Evolutionary conservation across 2,888 invertebrate genomes (phyloP).

Genomic region (Dione juno): DNA sequence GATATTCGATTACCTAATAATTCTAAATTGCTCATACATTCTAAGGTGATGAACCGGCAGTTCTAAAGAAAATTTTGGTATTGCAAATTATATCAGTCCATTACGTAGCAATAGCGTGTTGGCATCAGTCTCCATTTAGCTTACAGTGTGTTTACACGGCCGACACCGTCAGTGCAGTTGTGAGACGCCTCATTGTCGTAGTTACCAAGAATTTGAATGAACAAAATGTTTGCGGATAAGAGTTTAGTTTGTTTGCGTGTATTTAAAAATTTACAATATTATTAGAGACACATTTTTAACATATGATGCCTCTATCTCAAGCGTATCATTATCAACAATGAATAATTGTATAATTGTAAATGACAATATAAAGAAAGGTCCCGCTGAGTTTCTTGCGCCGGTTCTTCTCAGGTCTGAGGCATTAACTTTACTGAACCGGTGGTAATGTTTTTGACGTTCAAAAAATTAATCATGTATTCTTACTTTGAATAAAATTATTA

Average conservation of each 20-base stretch:
- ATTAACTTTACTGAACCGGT: too few relatives aligned
- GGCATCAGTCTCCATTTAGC: constrained; percentile 11
- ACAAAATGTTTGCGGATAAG: background rate
- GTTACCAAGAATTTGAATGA: background rate
- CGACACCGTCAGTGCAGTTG: background rate
- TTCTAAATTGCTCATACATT: background rate
- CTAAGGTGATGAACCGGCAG: background rate
- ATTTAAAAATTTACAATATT: background rate
- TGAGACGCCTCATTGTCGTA: background rate
- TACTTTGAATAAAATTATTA: too few relatives aligned
- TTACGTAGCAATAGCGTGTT: constrained; percentile 1
- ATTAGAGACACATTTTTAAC: too few relatives aligned
- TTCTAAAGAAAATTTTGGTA: background rate
- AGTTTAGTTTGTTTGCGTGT: background rate
- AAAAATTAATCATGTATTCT: too few relatives aligned
- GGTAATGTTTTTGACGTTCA: too few relatives aligned
- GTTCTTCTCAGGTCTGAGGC: too few relatives aligned
- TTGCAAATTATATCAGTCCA: background rate
- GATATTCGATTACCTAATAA: too few relatives aligned
- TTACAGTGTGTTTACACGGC: background rate
- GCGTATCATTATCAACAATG: too few relatives aligned
- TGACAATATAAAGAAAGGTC: too few relatives aligned
- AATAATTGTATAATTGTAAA: too few relatives aligned
- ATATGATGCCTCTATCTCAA: too few relatives aligned
- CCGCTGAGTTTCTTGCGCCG: too few relatives aligned